A percentile compares a stretch with the other conserved stretches of the same genome.
Evolutionary conservation across 2,797 vertebrate genomes (phyloP).

Genomic region (Loriculus beryllinus): DNA sequence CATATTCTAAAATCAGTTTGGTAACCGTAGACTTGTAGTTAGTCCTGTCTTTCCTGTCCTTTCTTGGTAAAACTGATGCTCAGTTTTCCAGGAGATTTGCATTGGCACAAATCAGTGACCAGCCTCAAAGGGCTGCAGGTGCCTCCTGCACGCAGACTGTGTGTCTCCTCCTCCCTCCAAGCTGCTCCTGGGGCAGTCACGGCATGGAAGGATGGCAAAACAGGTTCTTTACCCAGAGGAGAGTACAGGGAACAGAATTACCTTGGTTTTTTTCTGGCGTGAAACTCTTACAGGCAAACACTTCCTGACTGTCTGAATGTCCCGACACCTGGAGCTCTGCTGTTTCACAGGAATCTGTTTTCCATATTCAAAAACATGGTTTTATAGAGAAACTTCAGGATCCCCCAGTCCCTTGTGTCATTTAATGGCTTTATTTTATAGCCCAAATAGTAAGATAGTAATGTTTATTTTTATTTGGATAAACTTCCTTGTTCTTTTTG

Average conservation of each 20-base stretch:
- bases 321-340: background rate
- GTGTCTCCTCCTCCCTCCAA: background rate
- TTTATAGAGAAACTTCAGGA: background rate
- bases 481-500: background rate
- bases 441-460: background rate
- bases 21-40: background rate
- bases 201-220: background rate
- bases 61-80: background rate
- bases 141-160: background rate
- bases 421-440: background rate
- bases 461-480: background rate
- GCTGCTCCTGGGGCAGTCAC: fast-evolving
- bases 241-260: background rate
- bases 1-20: background rate
- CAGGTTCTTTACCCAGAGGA: background rate
- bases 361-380: background rate
- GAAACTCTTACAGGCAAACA: background rate
- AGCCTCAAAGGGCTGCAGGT: background rate
- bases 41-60: background rate
- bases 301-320: background rate
- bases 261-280: background rate
- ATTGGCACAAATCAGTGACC: background rate
- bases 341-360: background rate
- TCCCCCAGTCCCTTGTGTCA: background rate
- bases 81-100: background rate